Base-by-base conservation (phyloP, 1,140 invertebrate genomes). In the Popillia japonica region DNA sequence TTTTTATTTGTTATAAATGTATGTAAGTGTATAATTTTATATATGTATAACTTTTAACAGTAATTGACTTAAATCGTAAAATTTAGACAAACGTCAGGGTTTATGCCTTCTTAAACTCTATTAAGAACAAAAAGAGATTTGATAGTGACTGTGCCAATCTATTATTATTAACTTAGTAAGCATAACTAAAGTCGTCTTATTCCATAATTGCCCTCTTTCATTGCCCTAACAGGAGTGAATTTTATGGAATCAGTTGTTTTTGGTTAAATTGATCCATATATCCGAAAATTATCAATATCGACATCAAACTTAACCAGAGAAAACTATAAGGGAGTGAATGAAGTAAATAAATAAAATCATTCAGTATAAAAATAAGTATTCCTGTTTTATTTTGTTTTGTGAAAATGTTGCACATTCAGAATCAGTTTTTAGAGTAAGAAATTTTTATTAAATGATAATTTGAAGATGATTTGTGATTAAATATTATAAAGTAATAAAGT, bases 381-480 rank as follows among this genome's bases (percentile, higher is more conserved):
- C 17, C 48, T 55, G 48, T 34, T 34, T 34, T 34, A 34, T 48
- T 48, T 17, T 48, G 10, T 48, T 48, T 17, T 48, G n/a, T 14
- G n/a, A 10, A 17, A 48, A 48, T 17, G n/a, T 68, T 68, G 61
- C 61, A 68, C 61, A 68, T 22, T 68, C 22, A 68, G 61, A 68
- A 68, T 68, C 61, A 27, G 61, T 20, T 68, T 68, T 68, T 68
- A 68, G 61, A 10, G 20, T 68, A 68, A 68, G 61, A 22, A 68
- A 68, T 68, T 68, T 68, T 68, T 68, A 68, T 68, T 68, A 68
- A 27, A 55, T 55, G 48, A 55, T 68, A 34, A 68, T 68, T 22
- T 68, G 22, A 68, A 68, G 22, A 22, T 68, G 61, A 68, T 68
- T 68, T 68, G 61, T 68, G 61, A 68, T 68, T 68, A 22, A 68